Evolutionary conservation across 1,140 invertebrate genomes (phyloP).

Genomic region (Paraescarpia echinospica): DNA sequence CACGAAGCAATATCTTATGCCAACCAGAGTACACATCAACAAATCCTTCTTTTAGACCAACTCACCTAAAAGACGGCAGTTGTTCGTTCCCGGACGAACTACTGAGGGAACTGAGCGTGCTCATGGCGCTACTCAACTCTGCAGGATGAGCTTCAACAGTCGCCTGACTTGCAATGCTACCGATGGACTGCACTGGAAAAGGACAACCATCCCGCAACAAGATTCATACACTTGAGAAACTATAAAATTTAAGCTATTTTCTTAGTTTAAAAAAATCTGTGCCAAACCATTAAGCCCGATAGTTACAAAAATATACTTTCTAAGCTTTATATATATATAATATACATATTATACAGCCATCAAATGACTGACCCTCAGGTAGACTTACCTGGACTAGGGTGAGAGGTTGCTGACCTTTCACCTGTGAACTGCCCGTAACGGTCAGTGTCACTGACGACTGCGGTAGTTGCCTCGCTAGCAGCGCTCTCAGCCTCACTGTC

Average conservation of each 20-base stretch:
- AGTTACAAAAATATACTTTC: no score
- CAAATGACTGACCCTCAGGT: background rate
- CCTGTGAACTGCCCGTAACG: conserved; percentile 19
- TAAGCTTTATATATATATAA: no score
- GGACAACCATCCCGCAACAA: no score
- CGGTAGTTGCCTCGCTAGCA: conserved; percentile 22
- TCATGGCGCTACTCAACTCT: background rate
- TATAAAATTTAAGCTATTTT: no score
- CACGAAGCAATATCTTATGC: no score
- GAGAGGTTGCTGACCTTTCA: conserved; percentile 7
- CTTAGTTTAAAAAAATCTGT: no score
- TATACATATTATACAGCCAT: no score
- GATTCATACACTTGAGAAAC: no score
- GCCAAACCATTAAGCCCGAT: no score
- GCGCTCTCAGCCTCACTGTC: conserved; percentile 5
- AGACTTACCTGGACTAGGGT: conserved; percentile 8
- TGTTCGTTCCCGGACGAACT: background rate
- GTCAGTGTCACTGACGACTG: conserved; percentile 28
- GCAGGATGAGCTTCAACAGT: background rate
- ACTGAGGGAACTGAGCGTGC: conserved; percentile 8
- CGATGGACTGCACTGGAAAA: background rate
- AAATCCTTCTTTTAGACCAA: background rate
- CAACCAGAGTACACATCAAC: background rate
- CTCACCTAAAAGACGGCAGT: background rate
- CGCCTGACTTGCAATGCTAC: background rate